Evolutionary conservation across 2,113 vertebrate species (phyloP).

Genomic region (Leiothrix lutea): DNA sequence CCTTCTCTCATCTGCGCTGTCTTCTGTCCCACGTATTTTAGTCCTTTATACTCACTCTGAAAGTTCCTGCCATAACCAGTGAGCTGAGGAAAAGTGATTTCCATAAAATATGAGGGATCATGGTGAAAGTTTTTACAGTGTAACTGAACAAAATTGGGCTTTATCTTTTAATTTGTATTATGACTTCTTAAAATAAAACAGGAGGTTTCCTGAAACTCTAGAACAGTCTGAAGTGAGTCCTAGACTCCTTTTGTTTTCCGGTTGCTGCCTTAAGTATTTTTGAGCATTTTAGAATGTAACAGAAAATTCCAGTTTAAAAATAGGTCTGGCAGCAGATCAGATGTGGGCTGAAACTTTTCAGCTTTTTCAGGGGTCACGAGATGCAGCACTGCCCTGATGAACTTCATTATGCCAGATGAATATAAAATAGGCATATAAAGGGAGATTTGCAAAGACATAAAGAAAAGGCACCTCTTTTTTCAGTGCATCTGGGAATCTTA

Average conservation of each 20-base stretch:
- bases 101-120: not conserved
- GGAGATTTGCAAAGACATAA: not conserved
- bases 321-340: not conserved
- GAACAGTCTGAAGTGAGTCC: not conserved
- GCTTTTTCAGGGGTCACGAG: not conserved
- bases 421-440: not conserved
- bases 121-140: not conserved
- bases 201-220: not conserved
- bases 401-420: slow-evolving; percentile 8
- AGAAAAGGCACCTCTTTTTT: not conserved
- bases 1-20: not conserved
- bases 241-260: not conserved
- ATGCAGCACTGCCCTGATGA: slow-evolving; percentile 22
- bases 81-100: not conserved
- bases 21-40: not conserved
- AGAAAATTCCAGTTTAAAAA: not conserved
- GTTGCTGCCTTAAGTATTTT: not conserved
- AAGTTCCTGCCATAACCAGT: not conserved
- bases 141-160: not conserved
- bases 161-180: not conserved
- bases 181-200: not conserved
- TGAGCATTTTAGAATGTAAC: not conserved
- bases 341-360: slow-evolving; percentile 9
- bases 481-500: not conserved
- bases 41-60: not conserved